These are phyloP conservation scores for Myripristis jacobus DNA, from an alignment of 2,797 vertebrate species.

Conservation along the genomic window DNA sequence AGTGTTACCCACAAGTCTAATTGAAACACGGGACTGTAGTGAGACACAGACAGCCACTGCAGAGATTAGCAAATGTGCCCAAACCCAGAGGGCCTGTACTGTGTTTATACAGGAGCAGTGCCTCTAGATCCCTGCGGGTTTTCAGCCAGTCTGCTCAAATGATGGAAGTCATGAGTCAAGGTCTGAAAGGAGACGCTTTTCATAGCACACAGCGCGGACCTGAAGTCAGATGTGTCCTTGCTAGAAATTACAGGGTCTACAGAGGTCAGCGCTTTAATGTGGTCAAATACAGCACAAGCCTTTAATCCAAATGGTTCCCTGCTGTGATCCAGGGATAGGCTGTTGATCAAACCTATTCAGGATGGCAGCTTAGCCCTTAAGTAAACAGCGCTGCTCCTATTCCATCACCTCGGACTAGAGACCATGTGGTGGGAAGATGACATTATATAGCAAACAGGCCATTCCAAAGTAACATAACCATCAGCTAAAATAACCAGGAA, in stretches of 20 bases:
- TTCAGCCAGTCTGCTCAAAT: slow-evolving; percentile 19
- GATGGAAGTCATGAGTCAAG: slow-evolving; percentile 33
- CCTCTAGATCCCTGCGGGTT: slow-evolving; percentile 1
- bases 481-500: slow-evolving; percentile 4
- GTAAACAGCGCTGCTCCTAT: slow-evolving; percentile 43
- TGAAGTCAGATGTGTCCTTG: slow-evolving; percentile 36
- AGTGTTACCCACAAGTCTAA: neutral
- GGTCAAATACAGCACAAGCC: slow-evolving; percentile 39
- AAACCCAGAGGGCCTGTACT: slow-evolving; percentile 3
- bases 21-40: neutral
- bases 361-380: slow-evolving; percentile 28
- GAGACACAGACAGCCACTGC: neutral
- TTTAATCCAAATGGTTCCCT: slow-evolving; percentile 58
- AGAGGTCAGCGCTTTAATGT: slow-evolving; percentile 34
- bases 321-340: slow-evolving; percentile 42
- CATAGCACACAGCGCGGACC: slow-evolving; percentile 21
- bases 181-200: slow-evolving; percentile 36
- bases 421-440: neutral
- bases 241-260: slow-evolving; percentile 37
- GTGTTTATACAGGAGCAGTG: neutral
- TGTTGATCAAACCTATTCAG: slow-evolving; percentile 58
- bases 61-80: neutral
- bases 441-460: neutral
- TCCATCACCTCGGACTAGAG: slow-evolving; percentile 19
- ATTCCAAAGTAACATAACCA: neutral